Conservation (phyloP, 2,113 vertebrate genomes). For the Cercocebus atys region DNA sequence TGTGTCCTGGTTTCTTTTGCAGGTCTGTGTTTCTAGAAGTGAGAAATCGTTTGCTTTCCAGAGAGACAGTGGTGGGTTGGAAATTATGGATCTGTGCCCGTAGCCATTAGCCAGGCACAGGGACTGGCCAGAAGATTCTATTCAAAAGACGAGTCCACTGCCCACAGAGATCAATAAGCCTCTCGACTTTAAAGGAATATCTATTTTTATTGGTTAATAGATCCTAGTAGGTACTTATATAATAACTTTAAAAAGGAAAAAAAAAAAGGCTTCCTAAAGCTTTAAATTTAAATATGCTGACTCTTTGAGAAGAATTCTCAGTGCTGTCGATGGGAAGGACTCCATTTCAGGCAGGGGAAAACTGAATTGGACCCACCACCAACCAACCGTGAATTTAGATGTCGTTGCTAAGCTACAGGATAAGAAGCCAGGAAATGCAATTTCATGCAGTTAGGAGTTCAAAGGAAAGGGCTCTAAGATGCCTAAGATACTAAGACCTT, state of each 20-base stretch:
- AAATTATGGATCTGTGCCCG: neutral
- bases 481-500: neutral
- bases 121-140: neutral
- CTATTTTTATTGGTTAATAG: neutral
- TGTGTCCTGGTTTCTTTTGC: neutral
- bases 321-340: neutral
- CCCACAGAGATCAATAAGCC: neutral
- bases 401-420: slow-evolving; percentile 58
- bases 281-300: neutral
- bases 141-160: neutral
- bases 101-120: neutral
- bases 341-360: neutral
- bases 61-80: neutral
- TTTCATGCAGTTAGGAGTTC: neutral
- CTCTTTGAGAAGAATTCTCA: neutral
- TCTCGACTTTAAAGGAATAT: neutral
- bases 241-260: neutral
- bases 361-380: neutral
- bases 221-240: neutral
- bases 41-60: neutral
- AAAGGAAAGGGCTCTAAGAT: slow-evolving; percentile 19
- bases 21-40: neutral
- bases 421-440: neutral
- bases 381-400: neutral
- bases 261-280: neutral